Evolutionary conservation across 1,140 invertebrate species (phyloP).

Genomic region (Pygmarrhopalites habei): DNA sequence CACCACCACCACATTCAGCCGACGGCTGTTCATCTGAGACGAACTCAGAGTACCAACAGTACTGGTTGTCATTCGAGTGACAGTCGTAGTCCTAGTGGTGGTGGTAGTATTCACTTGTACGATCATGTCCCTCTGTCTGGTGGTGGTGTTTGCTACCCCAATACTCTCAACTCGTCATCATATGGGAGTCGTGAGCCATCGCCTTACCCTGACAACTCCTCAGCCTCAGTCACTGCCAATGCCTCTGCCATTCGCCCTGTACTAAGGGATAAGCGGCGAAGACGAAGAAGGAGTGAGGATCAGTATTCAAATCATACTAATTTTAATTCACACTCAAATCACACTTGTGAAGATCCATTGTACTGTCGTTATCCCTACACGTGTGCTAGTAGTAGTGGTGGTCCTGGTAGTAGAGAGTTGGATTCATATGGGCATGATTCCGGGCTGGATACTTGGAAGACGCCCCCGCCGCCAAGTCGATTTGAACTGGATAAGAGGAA

Average conservation of each 20-base stretch:
- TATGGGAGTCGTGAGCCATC: conserved; percentile 25
- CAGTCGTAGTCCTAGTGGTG: conserved; percentile 6
- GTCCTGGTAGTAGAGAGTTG: background rate
- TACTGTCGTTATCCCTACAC: no score
- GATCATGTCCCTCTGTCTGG: background rate
- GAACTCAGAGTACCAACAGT: conserved; percentile 36
- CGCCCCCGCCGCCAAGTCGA: conserved; percentile 1
- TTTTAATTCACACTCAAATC: no score
- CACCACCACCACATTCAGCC: background rate
- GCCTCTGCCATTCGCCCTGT: no score
- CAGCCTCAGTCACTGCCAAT: no score
- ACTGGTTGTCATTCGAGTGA: background rate
- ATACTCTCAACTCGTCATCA: conserved; percentile 1
- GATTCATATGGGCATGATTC: conserved; percentile 33
- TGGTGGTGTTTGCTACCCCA: no score
- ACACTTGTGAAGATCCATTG: no score
- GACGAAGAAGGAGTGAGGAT: no score
- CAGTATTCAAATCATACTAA: no score
- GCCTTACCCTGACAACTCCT: conserved; percentile 6
- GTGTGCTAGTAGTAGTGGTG: no score
- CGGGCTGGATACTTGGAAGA: conserved; percentile 38
- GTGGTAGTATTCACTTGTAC: conserved; percentile 12
- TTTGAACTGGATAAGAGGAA: background rate
- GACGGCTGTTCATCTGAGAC: conserved; percentile 30
- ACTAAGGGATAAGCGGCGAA: no score